Evolutionary conservation across 2,113 vertebrate species (phyloP), one percentile per base, ranked within the genome.

Genomic region (Eira barbara): DNA sequence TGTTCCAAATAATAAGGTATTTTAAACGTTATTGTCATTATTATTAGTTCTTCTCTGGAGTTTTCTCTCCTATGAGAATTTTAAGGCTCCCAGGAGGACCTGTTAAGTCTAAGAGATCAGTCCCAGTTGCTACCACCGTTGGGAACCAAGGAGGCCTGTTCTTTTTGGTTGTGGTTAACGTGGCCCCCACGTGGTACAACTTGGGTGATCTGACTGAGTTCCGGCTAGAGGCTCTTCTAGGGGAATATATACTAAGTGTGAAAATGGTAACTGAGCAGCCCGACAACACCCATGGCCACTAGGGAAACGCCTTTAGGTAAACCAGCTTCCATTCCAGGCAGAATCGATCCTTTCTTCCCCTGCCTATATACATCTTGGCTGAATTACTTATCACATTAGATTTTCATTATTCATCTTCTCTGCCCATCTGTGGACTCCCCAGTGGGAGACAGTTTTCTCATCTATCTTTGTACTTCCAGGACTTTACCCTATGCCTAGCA

Each of bases 381-480:
- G 79, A 95, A 61, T 90, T n/a, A 88, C 61, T 96, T 25, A 69
- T 82, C 20, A 92, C 29, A 69, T 27, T 94, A 69, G 31, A 90
- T 95, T 92, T 82, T 93, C 79, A 89, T 96, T 94, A 55, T 84
- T 92, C 39, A 85, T 93, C n/a, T 91, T 87, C 4, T 57, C 63
- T 91, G n/a, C 18, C 65, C 89, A 63, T 87, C 94, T 97, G 79
- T 87, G 89, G 95, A 69, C 55, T 80, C 61, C 36, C 69, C 45
- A 59, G 45, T 90, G 65, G 63, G 85, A 89, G 52, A 20, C 6
- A 25, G 23, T 67, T 83, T 95, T 95, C 63, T 94, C 23, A 88
- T 92, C 94, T 95, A 74, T 73, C 63, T 97, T 82, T 91, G 85
- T 80, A 29, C 6, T 52, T 79, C 14, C 27, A 94, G 73, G 52